Conservation (phyloP, 1,140 invertebrate genomes). For the Cherax quadricarinatus region DNA sequence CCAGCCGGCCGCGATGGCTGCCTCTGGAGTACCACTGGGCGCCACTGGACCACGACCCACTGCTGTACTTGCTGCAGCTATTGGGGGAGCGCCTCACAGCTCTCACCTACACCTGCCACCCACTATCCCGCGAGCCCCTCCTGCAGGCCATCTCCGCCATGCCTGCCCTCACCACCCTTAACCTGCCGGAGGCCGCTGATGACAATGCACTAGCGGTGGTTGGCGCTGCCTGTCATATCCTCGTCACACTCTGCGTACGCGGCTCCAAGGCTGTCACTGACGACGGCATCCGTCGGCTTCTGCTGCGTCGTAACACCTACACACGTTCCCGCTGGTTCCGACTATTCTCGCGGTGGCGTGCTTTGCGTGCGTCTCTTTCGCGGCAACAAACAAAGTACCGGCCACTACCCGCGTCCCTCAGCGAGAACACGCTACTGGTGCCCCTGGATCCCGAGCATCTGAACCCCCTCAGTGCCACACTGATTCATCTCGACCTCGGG, state of each 20-base stretch:
- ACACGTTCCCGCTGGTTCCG: slow-evolving; percentile 54
- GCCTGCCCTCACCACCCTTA: slow-evolving; percentile 48
- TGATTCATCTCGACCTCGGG: slow-evolving; percentile 46
- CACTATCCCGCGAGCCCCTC: slow-evolving; percentile 51
- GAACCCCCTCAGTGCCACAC: slow-evolving; percentile 48
- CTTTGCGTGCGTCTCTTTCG: neutral
- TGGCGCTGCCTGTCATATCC: slow-evolving; percentile 45
- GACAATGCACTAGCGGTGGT: slow-evolving; percentile 56
- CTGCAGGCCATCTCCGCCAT: slow-evolving; percentile 28
- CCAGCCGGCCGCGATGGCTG: slow-evolving; percentile 46
- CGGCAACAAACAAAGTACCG: slow-evolving; percentile 53
- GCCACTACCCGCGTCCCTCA: slow-evolving; percentile 30
- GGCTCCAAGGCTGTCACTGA: slow-evolving; percentile 53
- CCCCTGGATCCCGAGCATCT: slow-evolving; percentile 56
- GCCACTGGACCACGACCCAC: slow-evolving; percentile 58
- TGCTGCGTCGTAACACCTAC: slow-evolving; percentile 47
- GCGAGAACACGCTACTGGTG: slow-evolving; percentile 37
- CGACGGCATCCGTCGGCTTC: slow-evolving; percentile 49
- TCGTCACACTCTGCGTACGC: slow-evolving; percentile 50
- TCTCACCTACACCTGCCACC: slow-evolving; percentile 57
- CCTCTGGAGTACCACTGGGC: slow-evolving; percentile 65
- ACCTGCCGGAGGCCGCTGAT: slow-evolving; percentile 49
- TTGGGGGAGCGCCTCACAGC: slow-evolving; percentile 44
- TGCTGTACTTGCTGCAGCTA: slow-evolving; percentile 51
- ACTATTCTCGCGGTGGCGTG: slow-evolving; percentile 48